Conservation (phyloP, 2,888 invertebrate genomes). For the Clanis bilineata region DNA sequence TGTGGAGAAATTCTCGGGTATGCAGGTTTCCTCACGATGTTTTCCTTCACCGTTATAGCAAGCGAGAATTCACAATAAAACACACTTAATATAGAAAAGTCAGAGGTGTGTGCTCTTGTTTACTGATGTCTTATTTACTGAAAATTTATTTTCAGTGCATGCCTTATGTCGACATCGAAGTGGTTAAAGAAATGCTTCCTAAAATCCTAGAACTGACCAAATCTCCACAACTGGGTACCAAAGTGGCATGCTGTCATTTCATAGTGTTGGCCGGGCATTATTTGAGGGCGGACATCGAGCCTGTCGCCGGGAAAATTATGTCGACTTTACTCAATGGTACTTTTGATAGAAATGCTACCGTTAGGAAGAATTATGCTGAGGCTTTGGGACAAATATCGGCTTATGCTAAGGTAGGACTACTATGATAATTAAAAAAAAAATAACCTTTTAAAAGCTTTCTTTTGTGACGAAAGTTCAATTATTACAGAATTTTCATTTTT, state of each 20-base stretch:
- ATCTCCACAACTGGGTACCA: constrained; percentile 91
- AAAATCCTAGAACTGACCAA: constrained; percentile 91
- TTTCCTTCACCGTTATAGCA: too few species aligned
- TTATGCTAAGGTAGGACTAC: constrained; percentile 85
- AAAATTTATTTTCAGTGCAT: constrained; percentile 61
- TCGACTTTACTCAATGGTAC: constrained; percentile 86
- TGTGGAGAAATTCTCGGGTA: too few species aligned
- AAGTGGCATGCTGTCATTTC: constrained; percentile 91
- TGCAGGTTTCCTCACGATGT: too few species aligned
- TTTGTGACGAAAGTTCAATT: too few species aligned
- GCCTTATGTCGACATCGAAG: constrained; percentile 88
- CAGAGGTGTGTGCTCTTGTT: neutral
- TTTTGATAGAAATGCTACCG: constrained; percentile 91
- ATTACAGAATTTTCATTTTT: too few species aligned
- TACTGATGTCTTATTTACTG: neutral
- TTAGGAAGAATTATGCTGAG: constrained; percentile 91
- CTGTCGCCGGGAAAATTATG: constrained; percentile 82
- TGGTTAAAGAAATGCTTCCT: constrained; percentile 90
- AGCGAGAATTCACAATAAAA: too few species aligned
- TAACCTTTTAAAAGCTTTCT: too few species aligned
- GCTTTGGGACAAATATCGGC: constrained; percentile 93
- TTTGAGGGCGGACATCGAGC: constrained; percentile 78
- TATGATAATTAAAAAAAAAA: neutral
- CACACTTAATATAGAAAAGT: neutral
- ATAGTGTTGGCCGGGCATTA: constrained; percentile 85